phyloP scores from a whole-genome alignment of 2,888 invertebrate species.

The Caenorhabditis sulstoni region DNA sequence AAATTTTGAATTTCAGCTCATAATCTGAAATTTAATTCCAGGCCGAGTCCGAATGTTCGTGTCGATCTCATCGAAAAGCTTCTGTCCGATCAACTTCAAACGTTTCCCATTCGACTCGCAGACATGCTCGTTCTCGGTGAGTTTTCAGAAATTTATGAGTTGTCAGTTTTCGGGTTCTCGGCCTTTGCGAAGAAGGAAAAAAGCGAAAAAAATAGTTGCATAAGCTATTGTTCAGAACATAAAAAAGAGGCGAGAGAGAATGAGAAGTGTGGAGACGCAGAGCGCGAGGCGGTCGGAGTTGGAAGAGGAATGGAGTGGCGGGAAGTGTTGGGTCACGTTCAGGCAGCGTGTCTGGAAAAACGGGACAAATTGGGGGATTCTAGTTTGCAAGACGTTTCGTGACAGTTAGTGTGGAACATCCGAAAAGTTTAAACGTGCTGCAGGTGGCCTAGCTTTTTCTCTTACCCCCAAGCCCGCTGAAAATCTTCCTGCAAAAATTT shows the following conservation, averaged over 20 bases:
- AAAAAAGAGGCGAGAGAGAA: slow-evolving; percentile 14
- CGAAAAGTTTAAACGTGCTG: too few species aligned
- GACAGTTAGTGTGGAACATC: too few species aligned
- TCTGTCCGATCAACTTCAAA: slow-evolving; percentile 80
- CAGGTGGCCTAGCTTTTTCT: too few species aligned
- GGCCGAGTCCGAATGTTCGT: slow-evolving; percentile 77
- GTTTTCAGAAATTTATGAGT: slow-evolving; percentile 52
- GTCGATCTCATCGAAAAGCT: slow-evolving; percentile 78
- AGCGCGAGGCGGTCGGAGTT: slow-evolving; percentile 1
- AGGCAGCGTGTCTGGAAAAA: slow-evolving; percentile 61
- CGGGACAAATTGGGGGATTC: not conserved
- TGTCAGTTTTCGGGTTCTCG: too few species aligned
- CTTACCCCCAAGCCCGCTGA: too few species aligned
- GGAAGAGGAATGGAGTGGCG: slow-evolving; percentile 34
- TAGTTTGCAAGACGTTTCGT: too few species aligned
- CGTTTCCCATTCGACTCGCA: slow-evolving; percentile 80
- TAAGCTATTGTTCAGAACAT: slow-evolving; percentile 19
- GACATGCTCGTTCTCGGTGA: slow-evolving; percentile 78
- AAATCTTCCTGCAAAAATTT: too few species aligned
- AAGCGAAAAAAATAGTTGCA: slow-evolving; percentile 33
- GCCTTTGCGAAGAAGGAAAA: too few species aligned
- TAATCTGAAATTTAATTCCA: too few species aligned
- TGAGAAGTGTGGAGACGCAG: slow-evolving; percentile 30
- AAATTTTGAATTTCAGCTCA: not conserved
- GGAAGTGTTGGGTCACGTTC: slow-evolving; percentile 70